Base-by-base conservation (phyloP, 1,140 invertebrate genomes). In the Drosophila virilis region DNA sequence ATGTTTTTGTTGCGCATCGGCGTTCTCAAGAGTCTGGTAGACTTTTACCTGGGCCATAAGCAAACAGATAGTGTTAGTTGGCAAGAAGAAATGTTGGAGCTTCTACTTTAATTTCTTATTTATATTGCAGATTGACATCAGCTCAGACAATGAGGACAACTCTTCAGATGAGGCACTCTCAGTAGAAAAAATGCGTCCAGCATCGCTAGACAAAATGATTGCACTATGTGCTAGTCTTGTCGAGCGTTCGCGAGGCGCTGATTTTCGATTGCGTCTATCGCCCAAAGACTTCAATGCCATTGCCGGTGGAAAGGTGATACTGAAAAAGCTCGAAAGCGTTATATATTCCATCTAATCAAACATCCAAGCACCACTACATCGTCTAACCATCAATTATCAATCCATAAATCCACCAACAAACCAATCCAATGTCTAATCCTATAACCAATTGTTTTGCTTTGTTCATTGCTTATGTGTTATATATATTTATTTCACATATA, bases 151-250 rank as follows among this genome's bases (percentile, higher is more conserved):
- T 76, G 97, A 98, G 74, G 97, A 97, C 69, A 94, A 94, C 10
- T 93, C 93, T 0, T 93, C 92, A 0, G 94, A 94, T 62, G 94
- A 94, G 72, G 92, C 92, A n/a, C 74, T 92, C 6, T 92, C 92
- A 5, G 81, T 92, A 3, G 94, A 94, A 72, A 97, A 97, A 91
- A 95, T 97, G 61, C 95, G 97, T 76, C 97, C 97, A 0, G 96
- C 96, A 1, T 97, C 97, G 0, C 93, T 98, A n/a, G 98, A 98
- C 91, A 98, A 98, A 93, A 98, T 98, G 98, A 97, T 99, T 51
- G 96, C 97, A 7, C 92, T 98, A 6, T 96, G 98, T 33, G 97
- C 97, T 5, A 95, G 96, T 1, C 93, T 98, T 33, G 97, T 98
- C 22, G 98, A 98, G 91, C 96, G 97, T 62, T 98, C 97, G 32